These are phyloP conservation scores for Microcebus murinus DNA, from an alignment of 2,113 vertebrate genomes.

Conservation along the genomic window DNA sequence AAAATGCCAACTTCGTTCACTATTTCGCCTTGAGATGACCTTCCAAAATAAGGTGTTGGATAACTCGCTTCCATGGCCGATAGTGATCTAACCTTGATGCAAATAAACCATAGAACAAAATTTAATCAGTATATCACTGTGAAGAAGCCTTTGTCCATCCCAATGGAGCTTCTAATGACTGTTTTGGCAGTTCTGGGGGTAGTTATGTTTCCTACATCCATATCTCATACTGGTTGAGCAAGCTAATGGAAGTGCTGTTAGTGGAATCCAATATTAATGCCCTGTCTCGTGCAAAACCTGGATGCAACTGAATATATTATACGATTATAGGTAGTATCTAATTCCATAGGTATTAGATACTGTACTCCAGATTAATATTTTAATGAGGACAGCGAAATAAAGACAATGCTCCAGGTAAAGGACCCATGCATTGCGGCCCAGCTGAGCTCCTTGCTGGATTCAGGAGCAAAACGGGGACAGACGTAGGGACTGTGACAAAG, in stretches of 20 bases:
- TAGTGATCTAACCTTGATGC: slow-evolving; percentile 85
- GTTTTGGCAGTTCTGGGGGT: slow-evolving; percentile 86
- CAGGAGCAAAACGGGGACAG: slow-evolving; percentile 69
- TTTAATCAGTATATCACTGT: slow-evolving; percentile 86
- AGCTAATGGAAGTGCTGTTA: slow-evolving; percentile 87
- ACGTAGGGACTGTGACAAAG: slow-evolving; percentile 82
- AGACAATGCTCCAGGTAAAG: slow-evolving; percentile 80
- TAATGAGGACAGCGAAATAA: slow-evolving; percentile 84
- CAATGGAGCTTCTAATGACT: slow-evolving; percentile 86
- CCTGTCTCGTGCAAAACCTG: slow-evolving; percentile 82
- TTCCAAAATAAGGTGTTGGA: slow-evolving; percentile 82
- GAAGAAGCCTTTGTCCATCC: slow-evolving; percentile 86
- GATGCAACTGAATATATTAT: slow-evolving; percentile 83
- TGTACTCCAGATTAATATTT: slow-evolving; percentile 84
- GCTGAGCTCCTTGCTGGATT: slow-evolving; percentile 73
- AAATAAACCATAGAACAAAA: slow-evolving; percentile 87
- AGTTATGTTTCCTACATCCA: slow-evolving; percentile 83
- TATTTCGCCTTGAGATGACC: slow-evolving; percentile 81
- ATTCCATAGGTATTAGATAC: slow-evolving; percentile 85
- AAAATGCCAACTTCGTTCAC: slow-evolving; percentile 53
- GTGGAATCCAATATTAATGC: slow-evolving; percentile 88
- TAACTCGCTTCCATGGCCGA: slow-evolving; percentile 68
- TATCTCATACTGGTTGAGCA: slow-evolving; percentile 85
- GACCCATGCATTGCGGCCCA: slow-evolving; percentile 70
- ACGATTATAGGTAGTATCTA: slow-evolving; percentile 84